Evolutionary conservation across 2,113 vertebrate genomes (phyloP), one percentile per base, ranked within the genome.

Genomic region (Pelmatolapia mariae): DNA sequence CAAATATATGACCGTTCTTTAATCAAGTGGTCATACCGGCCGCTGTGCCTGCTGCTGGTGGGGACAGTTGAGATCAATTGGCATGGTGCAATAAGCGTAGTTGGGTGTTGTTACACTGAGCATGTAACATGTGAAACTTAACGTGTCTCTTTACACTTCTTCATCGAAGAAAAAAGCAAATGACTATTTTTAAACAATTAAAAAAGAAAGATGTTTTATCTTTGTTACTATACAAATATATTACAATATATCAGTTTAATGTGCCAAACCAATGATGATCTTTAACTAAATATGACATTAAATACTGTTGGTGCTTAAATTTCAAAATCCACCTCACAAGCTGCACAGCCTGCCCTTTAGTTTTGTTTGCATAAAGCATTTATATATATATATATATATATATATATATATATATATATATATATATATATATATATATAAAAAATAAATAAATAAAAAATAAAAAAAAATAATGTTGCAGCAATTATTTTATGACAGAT

Each of bases 1-100:
- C 91, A 94, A 94, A 94, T 95, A 78, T 93, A 61, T 82, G 85
- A 80, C 56, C 26, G 43, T 81, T 61, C 87, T 94, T 96, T 94
- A 94, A 95, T 94, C 93, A 93, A 92, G 87, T 89, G 91, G 85
- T 66, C 36, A 10, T 19, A 56, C 38, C 61, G 43, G 81, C 85
- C 22, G 52, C 82, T 18, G 45, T 38, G 68, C 15, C 78, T 63
- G 10, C 82, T n/a, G 81, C 87, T 88, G 73, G 54, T 31, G 89
- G 88, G 85, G 84, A 89, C 80, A 18, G 18, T 82, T 63, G 29
- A 86, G 90, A 94, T 93, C 92, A 92, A 88, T 88, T 81, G 90
- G 80, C 45, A 24, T 2, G n/a, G 82, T 91, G 73, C 86, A 63
- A 24, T 53, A 80, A 86, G 63, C 54, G 82, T n/a, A 52, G 66